Evolutionary conservation across 2,888 invertebrate genomes (phyloP).

Genomic region (Eristalis tenax): DNA sequence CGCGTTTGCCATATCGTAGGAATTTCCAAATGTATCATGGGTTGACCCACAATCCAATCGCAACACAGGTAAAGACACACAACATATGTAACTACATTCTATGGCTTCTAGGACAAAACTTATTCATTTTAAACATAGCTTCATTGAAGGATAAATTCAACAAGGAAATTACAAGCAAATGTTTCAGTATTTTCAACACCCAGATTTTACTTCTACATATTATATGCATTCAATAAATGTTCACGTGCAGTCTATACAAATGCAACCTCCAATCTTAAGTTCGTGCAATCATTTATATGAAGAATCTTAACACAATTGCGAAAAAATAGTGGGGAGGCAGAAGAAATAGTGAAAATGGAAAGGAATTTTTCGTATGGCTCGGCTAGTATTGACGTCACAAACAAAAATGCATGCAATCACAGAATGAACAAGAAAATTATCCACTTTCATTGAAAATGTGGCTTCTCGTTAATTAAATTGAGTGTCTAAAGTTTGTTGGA

Average conservation of each 20-base stretch:
- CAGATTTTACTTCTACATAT: too few relatives aligned
- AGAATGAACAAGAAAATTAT: conserved; percentile 30
- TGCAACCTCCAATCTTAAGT: too few relatives aligned
- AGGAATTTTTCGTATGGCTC: conserved; percentile 40
- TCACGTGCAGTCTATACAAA: too few relatives aligned
- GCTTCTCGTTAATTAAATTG: not conserved
- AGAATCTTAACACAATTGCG: conserved; percentile 47
- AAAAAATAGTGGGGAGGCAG: not conserved
- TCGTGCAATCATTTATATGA: not conserved
- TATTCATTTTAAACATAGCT: not conserved
- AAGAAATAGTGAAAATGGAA: conserved; percentile 16
- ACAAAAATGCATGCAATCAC: conserved; percentile 65
- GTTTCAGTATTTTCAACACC: too few relatives aligned
- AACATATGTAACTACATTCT: too few relatives aligned
- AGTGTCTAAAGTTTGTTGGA: not conserved
- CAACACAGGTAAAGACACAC: too few relatives aligned
- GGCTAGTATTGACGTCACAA: conserved; percentile 67
- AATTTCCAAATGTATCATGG: too few relatives aligned
- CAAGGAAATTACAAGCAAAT: not conserved
- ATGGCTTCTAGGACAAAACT: too few relatives aligned
- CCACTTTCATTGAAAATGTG: conserved; percentile 38
- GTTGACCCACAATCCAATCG: too few relatives aligned
- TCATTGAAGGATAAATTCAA: not conserved
- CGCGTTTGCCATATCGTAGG: too few relatives aligned
- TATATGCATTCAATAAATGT: too few relatives aligned